phyloP scores from a whole-genome alignment of 1,140 invertebrate genomes.

The Drosophila fuyamai region DNA sequence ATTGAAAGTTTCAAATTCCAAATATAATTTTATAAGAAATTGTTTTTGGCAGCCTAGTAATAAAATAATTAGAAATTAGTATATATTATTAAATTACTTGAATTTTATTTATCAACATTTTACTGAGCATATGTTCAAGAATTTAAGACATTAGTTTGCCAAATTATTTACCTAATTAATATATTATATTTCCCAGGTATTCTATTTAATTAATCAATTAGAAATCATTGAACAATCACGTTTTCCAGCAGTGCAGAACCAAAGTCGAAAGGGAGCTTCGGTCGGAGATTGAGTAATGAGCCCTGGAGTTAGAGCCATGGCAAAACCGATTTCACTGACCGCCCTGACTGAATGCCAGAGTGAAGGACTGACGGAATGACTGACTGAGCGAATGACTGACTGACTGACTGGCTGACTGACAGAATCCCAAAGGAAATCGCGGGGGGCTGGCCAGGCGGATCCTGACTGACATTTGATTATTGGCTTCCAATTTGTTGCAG shows the following conservation, averaged over 20 bases:
- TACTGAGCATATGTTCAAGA: too few species aligned
- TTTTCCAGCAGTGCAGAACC: slow-evolving; percentile 6
- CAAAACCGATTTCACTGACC: slow-evolving; percentile 23
- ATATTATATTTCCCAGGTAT: too few species aligned
- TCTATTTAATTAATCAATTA: too few species aligned
- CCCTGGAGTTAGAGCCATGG: slow-evolving; percentile 28
- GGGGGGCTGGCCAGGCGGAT: slow-evolving; percentile 17
- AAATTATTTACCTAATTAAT: too few species aligned
- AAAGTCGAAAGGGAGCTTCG: slow-evolving; percentile 6
- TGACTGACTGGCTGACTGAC: slow-evolving; percentile 25
- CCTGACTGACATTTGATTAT: slow-evolving; percentile 84
- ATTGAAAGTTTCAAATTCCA: too few species aligned
- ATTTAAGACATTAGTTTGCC: too few species aligned
- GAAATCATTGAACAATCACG: neutral
- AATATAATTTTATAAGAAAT: too few species aligned
- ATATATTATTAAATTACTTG: too few species aligned
- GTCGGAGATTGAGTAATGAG: slow-evolving; percentile 72
- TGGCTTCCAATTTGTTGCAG: slow-evolving; percentile 84
- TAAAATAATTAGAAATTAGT: too few species aligned
- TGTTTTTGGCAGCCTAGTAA: too few species aligned
- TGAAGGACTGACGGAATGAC: slow-evolving; percentile 21
- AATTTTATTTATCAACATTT: too few species aligned
- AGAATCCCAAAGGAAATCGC: slow-evolving; percentile 21
- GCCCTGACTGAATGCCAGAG: slow-evolving; percentile 35
- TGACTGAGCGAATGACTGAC: slow-evolving; percentile 12